Percentiles rank a stretch among this genome's conserved stretches.
Evolutionary conservation across 2,797 vertebrate genomes (phyloP).

Genomic region (Tapera naevia): DNA sequence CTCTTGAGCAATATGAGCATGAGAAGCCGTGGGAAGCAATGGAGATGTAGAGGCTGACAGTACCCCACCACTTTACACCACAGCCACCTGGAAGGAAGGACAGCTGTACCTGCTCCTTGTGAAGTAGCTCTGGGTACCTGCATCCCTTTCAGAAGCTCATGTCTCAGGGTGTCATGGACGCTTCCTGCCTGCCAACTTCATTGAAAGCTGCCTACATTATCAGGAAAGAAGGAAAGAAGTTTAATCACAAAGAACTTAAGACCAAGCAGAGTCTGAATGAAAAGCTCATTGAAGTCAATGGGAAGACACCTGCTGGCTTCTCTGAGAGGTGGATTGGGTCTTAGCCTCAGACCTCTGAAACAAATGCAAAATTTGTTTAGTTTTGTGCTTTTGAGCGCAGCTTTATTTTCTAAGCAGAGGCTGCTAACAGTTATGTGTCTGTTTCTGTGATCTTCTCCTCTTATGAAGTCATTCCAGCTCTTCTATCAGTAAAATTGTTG

Average conservation of each 20-base stretch:
- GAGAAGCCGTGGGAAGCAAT: neutral
- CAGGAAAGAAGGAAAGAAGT: neutral
- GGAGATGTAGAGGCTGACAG: neutral
- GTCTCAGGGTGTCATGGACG: neutral
- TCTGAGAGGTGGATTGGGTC: neutral
- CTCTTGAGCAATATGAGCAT: neutral
- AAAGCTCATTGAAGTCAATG: slow-evolving; percentile 19
- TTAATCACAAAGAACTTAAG: neutral
- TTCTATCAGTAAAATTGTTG: slow-evolving; percentile 67
- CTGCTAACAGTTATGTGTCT: slow-evolving; percentile 56
- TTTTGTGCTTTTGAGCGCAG: slow-evolving; percentile 43
- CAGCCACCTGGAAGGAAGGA: neutral
- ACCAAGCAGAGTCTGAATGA: neutral
- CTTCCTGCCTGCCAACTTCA: neutral
- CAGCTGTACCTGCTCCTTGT: neutral
- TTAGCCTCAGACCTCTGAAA: slow-evolving; percentile 1
- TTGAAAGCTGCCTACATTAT: neutral
- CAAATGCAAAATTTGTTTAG: slow-evolving; percentile 37
- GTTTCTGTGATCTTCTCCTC: slow-evolving; percentile 47
- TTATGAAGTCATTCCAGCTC: slow-evolving; percentile 65
- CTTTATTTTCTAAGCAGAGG: slow-evolving; percentile 47
- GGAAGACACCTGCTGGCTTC: slow-evolving; percentile 30
- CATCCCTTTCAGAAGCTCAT: neutral
- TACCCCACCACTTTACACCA: neutral
- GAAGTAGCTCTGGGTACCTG: neutral